These are phyloP conservation scores for Aurelia sp. DNA, from an alignment of 30 jellyfish, hydroid and myxozoan species.

Conservation along the genomic window DNA sequence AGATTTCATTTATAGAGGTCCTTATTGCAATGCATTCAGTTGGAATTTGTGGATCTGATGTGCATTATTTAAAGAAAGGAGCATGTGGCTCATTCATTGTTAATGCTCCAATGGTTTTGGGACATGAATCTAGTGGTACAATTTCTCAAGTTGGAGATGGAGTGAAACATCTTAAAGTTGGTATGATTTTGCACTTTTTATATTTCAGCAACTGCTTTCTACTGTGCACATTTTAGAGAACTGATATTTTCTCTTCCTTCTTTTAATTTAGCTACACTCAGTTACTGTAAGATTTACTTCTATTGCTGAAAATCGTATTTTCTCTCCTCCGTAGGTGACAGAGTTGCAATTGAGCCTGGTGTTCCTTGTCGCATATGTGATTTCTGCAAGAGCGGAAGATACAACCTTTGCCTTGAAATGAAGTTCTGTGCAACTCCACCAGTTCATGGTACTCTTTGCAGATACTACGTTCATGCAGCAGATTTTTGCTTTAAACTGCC, in stretches of 20 bases:
- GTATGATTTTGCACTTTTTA: conserved; percentile 11
- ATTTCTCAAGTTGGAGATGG: conserved; percentile 90
- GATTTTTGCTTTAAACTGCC: conserved; percentile 97
- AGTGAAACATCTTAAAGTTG: conserved; percentile 80
- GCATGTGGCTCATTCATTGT: conserved; percentile 93
- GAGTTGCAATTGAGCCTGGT: conserved; percentile 99
- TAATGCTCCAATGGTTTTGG: conserved; percentile 92
- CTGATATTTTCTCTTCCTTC: background rate
- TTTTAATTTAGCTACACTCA: background rate
- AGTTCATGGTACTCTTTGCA: conserved; percentile 88
- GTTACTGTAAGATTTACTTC: too few species aligned
- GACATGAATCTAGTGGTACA: conserved; percentile 98
- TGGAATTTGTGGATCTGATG: conserved; percentile 99
- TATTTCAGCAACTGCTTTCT: too few species aligned
- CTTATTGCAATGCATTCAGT: conserved; percentile 88
- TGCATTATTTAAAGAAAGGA: conserved; percentile 86
- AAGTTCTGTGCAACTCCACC: conserved; percentile 97
- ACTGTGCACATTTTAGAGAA: too few species aligned
- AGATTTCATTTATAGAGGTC: conserved; percentile 69
- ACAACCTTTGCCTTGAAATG: conserved; percentile 85
- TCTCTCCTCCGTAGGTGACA: conserved; percentile 72
- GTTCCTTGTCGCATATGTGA: conserved; percentile 95
- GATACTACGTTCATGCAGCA: conserved; percentile 94
- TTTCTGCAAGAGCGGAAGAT: conserved; percentile 87
- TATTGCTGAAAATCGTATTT: background rate